Evolutionary conservation across 2,797 vertebrate genomes (phyloP).

Genomic region (Onychomys leucogaster): DNA sequence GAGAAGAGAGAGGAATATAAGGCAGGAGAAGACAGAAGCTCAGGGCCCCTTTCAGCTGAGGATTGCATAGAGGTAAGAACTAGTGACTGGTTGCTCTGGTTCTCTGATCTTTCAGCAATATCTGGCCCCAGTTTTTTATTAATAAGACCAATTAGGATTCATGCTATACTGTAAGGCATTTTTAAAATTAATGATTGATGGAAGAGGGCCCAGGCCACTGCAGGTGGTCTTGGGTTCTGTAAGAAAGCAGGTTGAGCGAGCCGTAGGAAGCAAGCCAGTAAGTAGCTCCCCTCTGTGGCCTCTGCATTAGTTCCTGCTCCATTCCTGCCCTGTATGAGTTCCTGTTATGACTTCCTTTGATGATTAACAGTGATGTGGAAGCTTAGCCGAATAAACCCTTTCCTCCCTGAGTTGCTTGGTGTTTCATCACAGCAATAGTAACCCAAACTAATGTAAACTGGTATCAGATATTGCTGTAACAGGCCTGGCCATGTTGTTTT

Average conservation of each 20-base stretch:
- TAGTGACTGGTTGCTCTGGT: too few relatives aligned
- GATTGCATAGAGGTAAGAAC: too few relatives aligned
- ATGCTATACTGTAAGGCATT: neutral
- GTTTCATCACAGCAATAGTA: neutral
- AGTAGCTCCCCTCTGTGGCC: neutral
- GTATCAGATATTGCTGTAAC: neutral
- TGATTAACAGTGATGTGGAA: neutral
- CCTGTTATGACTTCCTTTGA: neutral
- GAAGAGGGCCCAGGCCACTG: neutral
- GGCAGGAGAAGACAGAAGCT: too few relatives aligned
- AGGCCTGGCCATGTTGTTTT: neutral
- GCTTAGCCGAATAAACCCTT: neutral
- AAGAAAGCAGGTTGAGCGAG: neutral
- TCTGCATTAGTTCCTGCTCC: neutral
- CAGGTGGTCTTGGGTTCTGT: neutral
- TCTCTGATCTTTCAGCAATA: too few relatives aligned
- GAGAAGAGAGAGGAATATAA: too few relatives aligned
- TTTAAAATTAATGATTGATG: neutral
- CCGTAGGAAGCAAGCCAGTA: neutral
- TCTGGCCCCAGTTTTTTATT: too few relatives aligned
- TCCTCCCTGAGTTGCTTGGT: neutral
- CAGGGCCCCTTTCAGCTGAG: too few relatives aligned
- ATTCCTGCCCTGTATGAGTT: neutral
- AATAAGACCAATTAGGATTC: too few relatives aligned
- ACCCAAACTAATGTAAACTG: neutral